Base-by-base conservation (phyloP, 2,888 invertebrate species). In the Tanypteryx hageni region DNA sequence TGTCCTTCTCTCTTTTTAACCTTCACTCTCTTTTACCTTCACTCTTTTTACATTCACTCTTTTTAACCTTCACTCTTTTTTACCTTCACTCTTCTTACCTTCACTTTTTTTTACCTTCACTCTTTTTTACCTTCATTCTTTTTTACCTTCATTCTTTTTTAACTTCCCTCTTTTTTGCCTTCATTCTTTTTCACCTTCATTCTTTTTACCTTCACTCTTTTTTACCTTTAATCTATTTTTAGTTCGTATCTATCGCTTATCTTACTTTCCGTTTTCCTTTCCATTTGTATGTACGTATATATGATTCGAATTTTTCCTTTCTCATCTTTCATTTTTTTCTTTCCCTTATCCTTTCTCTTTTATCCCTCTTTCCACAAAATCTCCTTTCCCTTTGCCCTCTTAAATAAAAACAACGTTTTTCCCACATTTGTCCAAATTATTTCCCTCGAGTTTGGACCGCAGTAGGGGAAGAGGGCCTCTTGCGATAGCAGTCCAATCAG, bases 381-480 rank as follows among this genome's bases (percentile, higher is more conserved):
- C 89, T 27, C n/a, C 56, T 64, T 44, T 56, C 64, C 89, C 68
- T 44, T 89, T 68, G 44, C 27, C 59, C 18, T 86, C 64, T 44
- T 64, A 31, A 44, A 89, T 22, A 89, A 89, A 89, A 89, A 89
- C 86, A 27, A 14, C 16, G 61, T 31, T 18, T 59, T 61, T 59
- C 89, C 89, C 64, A 64, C 89, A 89, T 89, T 89, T 64, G 68
- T 89, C 64, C 89, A 89, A 68, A 89, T 89, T 89, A 89, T 89
- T 89, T 68, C 89, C 89, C 89, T 44, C 89, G 89, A 68, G 64
- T 68, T 89, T 64, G 16, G 89, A 44, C 89, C 89, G 56, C 89
- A 89, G 68, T n/a, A 64, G 83, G 83, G 18, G 44, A 44, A n/a
- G 83, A 16, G 56, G 31, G 61, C 44, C 89, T 64, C 31, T 89